These are phyloP conservation scores for Dasyornis broadbenti DNA, from an alignment of 2,113 vertebrate species.

Conservation along the genomic window DNA sequence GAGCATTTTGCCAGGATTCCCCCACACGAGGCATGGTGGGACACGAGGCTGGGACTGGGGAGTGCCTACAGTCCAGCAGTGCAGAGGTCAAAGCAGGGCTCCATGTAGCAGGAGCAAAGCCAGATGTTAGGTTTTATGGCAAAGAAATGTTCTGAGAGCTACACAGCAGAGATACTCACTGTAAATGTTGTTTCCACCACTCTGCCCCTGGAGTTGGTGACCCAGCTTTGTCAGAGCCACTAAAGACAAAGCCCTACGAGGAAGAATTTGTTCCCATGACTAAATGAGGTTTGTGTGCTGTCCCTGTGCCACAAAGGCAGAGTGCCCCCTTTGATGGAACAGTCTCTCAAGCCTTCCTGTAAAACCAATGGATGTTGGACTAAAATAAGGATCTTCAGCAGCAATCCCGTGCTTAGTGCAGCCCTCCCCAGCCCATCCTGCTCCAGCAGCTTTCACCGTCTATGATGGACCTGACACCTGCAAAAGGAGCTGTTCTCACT, in stretches of 20 bases:
- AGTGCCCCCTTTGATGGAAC: background rate
- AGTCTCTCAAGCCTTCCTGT: background rate
- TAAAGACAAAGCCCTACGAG: background rate
- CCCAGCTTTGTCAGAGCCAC: background rate
- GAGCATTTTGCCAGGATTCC: background rate
- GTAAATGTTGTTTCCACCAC: background rate
- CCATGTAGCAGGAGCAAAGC: background rate
- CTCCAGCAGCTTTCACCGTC: background rate
- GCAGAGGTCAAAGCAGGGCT: background rate
- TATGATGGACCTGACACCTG: background rate
- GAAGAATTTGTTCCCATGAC: background rate
- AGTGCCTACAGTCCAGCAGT: background rate
- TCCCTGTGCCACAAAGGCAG: background rate
- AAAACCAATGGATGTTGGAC: background rate
- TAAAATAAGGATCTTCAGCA: background rate
- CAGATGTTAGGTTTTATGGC: background rate
- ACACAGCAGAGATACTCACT: background rate
- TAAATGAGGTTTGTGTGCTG: background rate
- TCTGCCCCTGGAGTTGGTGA: background rate
- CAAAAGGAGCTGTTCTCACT: background rate
- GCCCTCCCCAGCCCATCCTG: background rate
- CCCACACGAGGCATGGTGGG: background rate
- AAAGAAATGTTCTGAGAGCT: background rate
- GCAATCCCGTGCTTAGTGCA: background rate
- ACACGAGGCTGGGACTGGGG: background rate